Conservation (phyloP, 2,797 vertebrate species). For the Emydoidea blandingii region DNA sequence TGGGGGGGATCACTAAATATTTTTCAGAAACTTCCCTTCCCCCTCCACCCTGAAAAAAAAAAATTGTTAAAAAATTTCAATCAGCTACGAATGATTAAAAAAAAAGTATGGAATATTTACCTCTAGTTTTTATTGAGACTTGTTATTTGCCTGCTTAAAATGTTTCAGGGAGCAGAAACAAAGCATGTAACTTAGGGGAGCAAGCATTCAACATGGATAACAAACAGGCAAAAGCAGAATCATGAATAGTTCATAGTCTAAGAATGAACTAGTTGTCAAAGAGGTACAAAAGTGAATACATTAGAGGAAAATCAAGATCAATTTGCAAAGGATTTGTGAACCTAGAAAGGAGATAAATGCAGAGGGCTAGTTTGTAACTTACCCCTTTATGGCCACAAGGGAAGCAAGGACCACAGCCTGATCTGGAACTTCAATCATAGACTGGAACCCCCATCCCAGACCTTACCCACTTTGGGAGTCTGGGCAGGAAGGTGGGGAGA, state of each 20-base stretch:
- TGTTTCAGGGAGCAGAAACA: neutral
- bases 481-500: neutral
- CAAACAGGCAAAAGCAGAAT: neutral
- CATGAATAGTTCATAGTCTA: neutral
- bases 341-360: neutral
- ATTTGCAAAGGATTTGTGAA: fast-evolving
- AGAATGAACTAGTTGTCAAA: neutral
- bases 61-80: no score
- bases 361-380: neutral
- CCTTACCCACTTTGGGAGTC: neutral
- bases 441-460: neutral
- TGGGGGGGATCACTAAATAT: neutral
- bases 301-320: neutral
- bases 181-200: neutral
- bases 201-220: neutral
- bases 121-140: neutral
- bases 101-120: neutral
- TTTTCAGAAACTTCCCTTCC: neutral
- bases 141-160: neutral
- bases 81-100: neutral
- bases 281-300: neutral
- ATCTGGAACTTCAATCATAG: neutral
- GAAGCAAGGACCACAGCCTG: neutral
- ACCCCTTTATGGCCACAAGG: neutral
- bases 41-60: no score